These are phyloP conservation scores for Luscinia megarhynchos DNA, from an alignment of 2,797 vertebrate species.

Conservation along the genomic window DNA sequence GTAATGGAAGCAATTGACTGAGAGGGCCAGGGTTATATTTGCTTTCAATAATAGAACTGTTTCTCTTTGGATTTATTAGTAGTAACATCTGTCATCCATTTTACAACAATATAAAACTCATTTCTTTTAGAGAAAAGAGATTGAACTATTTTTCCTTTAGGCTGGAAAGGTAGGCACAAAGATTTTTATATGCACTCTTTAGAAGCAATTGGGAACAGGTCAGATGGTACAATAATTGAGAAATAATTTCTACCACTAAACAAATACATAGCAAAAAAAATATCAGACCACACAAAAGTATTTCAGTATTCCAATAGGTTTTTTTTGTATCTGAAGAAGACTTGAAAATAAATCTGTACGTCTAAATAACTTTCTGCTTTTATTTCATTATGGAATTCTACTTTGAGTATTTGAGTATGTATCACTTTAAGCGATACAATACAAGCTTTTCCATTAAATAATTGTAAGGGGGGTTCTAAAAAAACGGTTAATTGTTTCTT, in stretches of 20 bases:
- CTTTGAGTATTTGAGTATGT: neutral
- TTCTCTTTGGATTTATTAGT: neutral
- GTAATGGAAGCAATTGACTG: neutral
- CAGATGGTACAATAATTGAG: neutral
- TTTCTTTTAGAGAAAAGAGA: neutral
- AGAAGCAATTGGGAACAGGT: neutral
- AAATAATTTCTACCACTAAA: neutral
- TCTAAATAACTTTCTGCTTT: neutral
- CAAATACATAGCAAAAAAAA: neutral
- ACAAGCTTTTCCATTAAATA: neutral
- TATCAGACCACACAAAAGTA: neutral
- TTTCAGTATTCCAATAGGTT: neutral
- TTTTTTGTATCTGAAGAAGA: neutral
- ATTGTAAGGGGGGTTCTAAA: neutral
- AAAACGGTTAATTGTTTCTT: neutral
- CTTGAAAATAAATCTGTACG: neutral
- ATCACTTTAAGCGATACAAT: neutral
- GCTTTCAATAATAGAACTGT: neutral
- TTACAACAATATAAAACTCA: neutral
- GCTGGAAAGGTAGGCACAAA: neutral
- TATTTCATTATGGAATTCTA: neutral
- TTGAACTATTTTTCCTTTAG: neutral
- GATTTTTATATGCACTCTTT: neutral
- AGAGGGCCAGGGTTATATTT: rapidly evolving
- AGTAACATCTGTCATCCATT: neutral